These are phyloP conservation scores for Antheraea mylitta DNA, from an alignment of 1,140 invertebrate species.

Conservation along the genomic window DNA sequence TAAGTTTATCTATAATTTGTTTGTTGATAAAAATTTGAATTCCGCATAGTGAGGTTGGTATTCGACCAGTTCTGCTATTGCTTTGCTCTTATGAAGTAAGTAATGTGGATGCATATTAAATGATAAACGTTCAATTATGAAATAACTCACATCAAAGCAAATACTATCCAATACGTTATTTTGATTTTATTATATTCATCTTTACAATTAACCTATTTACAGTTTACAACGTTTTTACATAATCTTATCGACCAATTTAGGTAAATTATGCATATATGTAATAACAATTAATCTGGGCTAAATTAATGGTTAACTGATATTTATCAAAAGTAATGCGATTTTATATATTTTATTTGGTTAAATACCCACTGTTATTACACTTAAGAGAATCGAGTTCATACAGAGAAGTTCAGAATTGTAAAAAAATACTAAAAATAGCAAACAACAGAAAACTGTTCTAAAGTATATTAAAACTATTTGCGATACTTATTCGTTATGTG, in stretches of 20 bases:
- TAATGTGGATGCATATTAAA: too few species aligned
- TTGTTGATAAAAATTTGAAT: too few species aligned
- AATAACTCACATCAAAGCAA: neutral
- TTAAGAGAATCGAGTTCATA: neutral
- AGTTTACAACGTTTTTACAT: constrained; percentile 21
- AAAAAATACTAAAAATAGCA: too few species aligned
- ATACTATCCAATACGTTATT: neutral
- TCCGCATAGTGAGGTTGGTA: too few species aligned
- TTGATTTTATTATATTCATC: neutral
- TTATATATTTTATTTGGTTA: neutral
- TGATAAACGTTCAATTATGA: neutral
- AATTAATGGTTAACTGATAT: neutral
- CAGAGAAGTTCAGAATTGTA: neutral
- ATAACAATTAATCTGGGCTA: neutral
- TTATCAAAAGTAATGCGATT: neutral
- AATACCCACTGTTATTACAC: neutral
- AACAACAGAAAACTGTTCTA: too few species aligned
- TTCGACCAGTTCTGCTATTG: too few species aligned
- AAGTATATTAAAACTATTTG: neutral
- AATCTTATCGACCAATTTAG: constrained; percentile 12
- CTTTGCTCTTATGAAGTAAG: too few species aligned
- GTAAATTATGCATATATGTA: neutral
- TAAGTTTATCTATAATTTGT: too few species aligned
- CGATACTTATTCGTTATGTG: neutral
- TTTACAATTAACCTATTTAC: constrained; percentile 14